Evolutionary conservation across 1,140 invertebrate genomes (phyloP), one percentile per base, ranked within the genome.

Genomic region (Augochlora pura): DNA sequence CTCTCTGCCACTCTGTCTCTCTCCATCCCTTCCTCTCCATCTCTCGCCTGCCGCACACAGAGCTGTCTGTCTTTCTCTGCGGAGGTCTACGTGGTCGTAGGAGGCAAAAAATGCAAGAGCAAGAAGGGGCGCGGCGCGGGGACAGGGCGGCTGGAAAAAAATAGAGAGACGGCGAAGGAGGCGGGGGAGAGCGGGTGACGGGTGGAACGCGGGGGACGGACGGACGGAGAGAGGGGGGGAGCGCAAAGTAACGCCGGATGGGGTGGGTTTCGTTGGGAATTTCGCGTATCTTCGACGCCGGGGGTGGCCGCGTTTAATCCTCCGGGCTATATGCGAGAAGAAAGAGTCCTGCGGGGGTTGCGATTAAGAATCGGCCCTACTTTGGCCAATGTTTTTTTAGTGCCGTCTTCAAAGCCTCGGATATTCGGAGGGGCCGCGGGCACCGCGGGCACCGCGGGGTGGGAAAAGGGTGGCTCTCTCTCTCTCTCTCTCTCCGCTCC

Each of bases 251-350:
- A 81, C 77, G 81, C 18, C 42, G 69, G 82, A 74, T 60, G 66
- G 60, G 67, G 81, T 65, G 73, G 81, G 79, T 81, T 54, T 71
- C 84, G 86, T 87, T 86, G 87, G 86, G 87, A 90, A 90, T 91
- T 90, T 89, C 86, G 87, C 87, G 83, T 89, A 88, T 87, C 87
- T 88, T 90, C 84, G 70, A 79, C 76, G 62, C 86, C 73, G 72
- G 75, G 81, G 71, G 77, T 82, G 86, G 82, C 72, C 84, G 77
- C 75, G 78, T 82, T 87, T 86, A 87, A 87, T 87, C 86, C 86
- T 81, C 63, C 71, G 52, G 67, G 62, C 80, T 82, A 18, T 72
- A 80, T 70, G 84, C 77, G 81, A 85, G 77, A 81, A 86, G 80
- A 67, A 83, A 82, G 77, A 78, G 81, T 85, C 86, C 77, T 77